Percentiles rank a stretch among this genome's conserved stretches.
Conservation (phyloP, 2,888 invertebrate species). For the Ornithoptera priamus region DNA sequence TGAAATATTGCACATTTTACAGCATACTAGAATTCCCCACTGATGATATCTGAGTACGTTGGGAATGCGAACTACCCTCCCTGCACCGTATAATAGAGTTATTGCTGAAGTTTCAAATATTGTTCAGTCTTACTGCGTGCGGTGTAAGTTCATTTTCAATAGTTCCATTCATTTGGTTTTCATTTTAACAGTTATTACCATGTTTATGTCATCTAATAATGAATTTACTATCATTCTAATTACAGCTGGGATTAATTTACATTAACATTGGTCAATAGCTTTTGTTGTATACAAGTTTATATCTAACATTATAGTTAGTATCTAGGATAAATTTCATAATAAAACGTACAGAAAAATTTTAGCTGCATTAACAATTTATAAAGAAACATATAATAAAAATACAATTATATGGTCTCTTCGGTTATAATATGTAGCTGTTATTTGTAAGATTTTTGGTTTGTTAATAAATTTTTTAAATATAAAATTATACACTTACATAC, state of each 20-base stretch:
- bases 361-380: no score
- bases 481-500: no score
- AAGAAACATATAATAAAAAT: no score
- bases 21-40: conserved; percentile 37
- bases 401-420: no score
- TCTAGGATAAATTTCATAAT: no score
- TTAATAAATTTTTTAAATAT: no score
- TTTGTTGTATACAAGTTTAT: no score
- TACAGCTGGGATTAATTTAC: background rate
- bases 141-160: conserved; percentile 7
- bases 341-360: no score
- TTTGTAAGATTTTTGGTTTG: no score
- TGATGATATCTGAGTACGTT: conserved; percentile 41
- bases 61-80: conserved; percentile 27
- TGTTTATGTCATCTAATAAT: background rate
- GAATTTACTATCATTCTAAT: background rate
- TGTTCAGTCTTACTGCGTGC: background rate
- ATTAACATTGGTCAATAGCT: no score
- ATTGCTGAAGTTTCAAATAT: conserved; percentile 1
- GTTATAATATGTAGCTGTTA: no score
- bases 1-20: conserved; percentile 53
- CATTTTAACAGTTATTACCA: background rate
- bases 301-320: no score
- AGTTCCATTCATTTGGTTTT: background rate
- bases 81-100: conserved; percentile 13